Evolutionary conservation across 1,140 invertebrate species (phyloP).

Genomic region (Calycopis cecrops): DNA sequence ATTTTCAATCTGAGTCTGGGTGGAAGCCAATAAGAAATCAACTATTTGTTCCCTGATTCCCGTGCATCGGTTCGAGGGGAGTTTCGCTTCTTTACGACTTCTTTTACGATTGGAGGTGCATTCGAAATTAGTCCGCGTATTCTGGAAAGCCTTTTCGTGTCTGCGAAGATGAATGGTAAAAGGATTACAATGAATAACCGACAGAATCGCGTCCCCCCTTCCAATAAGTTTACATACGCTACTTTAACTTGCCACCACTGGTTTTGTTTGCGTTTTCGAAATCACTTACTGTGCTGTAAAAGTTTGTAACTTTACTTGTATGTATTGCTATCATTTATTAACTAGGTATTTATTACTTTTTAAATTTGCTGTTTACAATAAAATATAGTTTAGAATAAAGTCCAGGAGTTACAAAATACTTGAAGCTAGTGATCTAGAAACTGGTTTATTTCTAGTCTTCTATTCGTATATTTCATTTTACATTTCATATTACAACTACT

Average conservation of each 20-base stretch:
- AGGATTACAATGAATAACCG: conserved; percentile 64
- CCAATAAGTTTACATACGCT: conserved; percentile 28
- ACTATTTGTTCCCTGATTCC: conserved; percentile 69
- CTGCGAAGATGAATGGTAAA: conserved; percentile 63
- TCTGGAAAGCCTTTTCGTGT: conserved; percentile 68
- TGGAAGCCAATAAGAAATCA: conserved; percentile 73
- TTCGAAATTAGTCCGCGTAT: conserved; percentile 66
- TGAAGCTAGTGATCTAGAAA: too few relatives aligned
- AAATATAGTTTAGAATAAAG: too few relatives aligned
- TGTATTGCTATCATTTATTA: too few relatives aligned
- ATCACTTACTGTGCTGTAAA: too few relatives aligned
- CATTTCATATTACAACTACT: too few relatives aligned
- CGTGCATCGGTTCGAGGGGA: conserved; percentile 63
- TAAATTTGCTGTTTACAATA: too few relatives aligned
- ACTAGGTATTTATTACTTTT: too few relatives aligned
- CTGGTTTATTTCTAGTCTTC: too few relatives aligned
- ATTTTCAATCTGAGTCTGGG: conserved; percentile 73
- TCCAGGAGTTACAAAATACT: too few relatives aligned
- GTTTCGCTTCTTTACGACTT: conserved; percentile 68
- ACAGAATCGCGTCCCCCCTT: conserved; percentile 32
- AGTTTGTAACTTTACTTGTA: too few relatives aligned
- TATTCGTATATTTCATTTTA: too few relatives aligned
- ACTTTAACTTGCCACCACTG: conserved; percentile 25
- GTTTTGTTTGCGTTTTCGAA: too few relatives aligned
- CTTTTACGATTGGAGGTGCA: conserved; percentile 74